Evolutionary conservation across 2,113 vertebrate genomes (phyloP).

Genomic region (Marmota flaviventris): DNA sequence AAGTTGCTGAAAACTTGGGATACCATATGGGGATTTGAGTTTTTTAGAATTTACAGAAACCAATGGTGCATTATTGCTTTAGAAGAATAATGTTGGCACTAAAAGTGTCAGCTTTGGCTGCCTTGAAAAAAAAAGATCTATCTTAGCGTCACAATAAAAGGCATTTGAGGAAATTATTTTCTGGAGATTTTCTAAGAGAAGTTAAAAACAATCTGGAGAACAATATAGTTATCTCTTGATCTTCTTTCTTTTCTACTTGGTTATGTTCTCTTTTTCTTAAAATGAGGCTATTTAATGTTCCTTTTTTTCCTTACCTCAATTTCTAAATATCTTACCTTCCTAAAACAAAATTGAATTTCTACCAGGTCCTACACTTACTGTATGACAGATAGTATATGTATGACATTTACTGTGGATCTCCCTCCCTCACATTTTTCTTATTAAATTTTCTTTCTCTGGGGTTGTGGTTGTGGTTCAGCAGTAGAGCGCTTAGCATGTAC

Average conservation of each 20-base stretch:
- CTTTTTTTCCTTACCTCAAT: slow-evolving; percentile 24
- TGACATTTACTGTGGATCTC: not conserved
- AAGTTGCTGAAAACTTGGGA: slow-evolving; percentile 59
- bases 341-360: slow-evolving; percentile 54
- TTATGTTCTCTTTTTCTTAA: not conserved
- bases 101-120: not conserved
- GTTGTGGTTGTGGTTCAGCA: no score
- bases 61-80: not conserved
- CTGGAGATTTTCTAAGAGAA: slow-evolving; percentile 24
- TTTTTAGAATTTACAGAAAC: slow-evolving; percentile 48
- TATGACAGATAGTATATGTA: not conserved
- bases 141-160: slow-evolving; percentile 25
- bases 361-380: not conserved
- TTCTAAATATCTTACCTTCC: not conserved
- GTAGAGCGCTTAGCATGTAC: no score
- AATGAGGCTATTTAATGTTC: not conserved
- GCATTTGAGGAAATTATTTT: slow-evolving; percentile 49
- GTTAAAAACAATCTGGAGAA: slow-evolving; percentile 22
- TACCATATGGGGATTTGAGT: slow-evolving; percentile 41
- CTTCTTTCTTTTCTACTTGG: slow-evolving; percentile 38
- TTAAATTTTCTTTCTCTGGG: slow-evolving; percentile 34
- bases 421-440: not conserved
- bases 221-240: not conserved
- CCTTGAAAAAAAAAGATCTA: not conserved
- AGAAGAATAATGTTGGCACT: slow-evolving; percentile 22